These are phyloP conservation scores for Limenitis camilla DNA, from an alignment of 2,888 invertebrate species.

Conservation along the genomic window DNA sequence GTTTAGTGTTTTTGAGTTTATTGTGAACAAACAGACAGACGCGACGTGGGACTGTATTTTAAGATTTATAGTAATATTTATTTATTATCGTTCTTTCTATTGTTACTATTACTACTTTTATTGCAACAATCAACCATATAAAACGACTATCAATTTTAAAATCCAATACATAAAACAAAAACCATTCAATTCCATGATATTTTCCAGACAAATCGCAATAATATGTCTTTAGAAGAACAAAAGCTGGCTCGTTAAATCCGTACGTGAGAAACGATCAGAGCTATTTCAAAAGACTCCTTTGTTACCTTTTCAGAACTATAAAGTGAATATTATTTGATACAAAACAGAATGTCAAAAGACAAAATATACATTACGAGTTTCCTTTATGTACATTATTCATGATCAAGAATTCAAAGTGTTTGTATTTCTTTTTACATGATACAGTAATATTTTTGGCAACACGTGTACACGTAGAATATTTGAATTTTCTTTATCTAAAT, in stretches of 20 bases:
- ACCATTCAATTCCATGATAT: background rate
- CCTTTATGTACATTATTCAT: slow-evolving; percentile 24
- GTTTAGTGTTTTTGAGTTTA: no score
- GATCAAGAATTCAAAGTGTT: slow-evolving; percentile 16
- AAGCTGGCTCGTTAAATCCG: slow-evolving; percentile 6
- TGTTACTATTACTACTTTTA: background rate
- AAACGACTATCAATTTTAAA: background rate
- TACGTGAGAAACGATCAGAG: slow-evolving; percentile 12
- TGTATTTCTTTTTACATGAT: slow-evolving; percentile 15
- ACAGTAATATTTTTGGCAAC: slow-evolving; percentile 7
- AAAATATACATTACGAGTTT: slow-evolving; percentile 16
- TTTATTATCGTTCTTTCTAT: background rate
- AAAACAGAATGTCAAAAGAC: slow-evolving; percentile 22
- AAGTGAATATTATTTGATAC: slow-evolving; percentile 25
- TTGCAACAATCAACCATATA: background rate
- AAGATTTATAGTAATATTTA: no score
- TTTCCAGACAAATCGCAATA: slow-evolving; percentile 4
- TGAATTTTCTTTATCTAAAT: background rate
- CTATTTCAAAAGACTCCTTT: slow-evolving; percentile 18
- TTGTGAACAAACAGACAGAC: no score
- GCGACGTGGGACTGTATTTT: no score
- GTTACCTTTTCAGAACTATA: slow-evolving; percentile 21
- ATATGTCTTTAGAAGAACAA: slow-evolving; percentile 1
- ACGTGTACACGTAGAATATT: slow-evolving; percentile 7
- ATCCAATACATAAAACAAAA: background rate